These are phyloP conservation scores for Lagorchestes hirsutus DNA, from an alignment of 2,797 vertebrate genomes.

Conservation along the genomic window DNA sequence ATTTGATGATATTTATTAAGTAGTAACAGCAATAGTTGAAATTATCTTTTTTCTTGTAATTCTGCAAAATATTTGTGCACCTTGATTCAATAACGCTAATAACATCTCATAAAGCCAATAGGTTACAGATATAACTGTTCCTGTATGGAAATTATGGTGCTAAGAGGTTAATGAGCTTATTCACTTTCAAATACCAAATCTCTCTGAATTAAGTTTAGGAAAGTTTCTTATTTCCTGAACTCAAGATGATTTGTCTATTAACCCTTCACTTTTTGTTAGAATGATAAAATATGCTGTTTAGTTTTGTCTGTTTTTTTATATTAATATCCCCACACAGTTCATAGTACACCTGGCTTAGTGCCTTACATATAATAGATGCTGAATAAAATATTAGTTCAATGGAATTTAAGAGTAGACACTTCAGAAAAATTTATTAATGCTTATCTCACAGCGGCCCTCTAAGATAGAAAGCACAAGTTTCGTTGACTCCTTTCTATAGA, in stretches of 20 bases:
- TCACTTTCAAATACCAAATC: background rate
- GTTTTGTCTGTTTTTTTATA: background rate
- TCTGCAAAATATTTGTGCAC: background rate
- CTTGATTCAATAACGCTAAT: conserved; percentile 8
- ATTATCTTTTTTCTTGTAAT: conserved; percentile 7
- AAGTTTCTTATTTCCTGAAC: background rate
- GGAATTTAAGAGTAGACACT: background rate
- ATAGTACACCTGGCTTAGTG: background rate
- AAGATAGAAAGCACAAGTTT: background rate
- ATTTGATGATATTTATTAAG: background rate
- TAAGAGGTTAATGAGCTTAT: conserved; percentile 7
- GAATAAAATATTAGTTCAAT: background rate
- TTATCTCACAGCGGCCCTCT: background rate
- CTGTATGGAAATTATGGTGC: background rate
- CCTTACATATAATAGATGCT: background rate
- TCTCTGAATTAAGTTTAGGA: background rate
- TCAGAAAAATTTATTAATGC: background rate
- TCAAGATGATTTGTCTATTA: background rate
- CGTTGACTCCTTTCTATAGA: background rate
- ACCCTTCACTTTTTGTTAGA: background rate
- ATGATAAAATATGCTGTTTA: background rate
- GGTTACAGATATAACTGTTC: background rate
- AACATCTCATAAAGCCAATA: background rate
- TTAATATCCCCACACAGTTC: background rate
- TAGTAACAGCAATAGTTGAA: background rate